These are phyloP conservation scores for Huso huso DNA, from an alignment of 2,797 vertebrate species.

Conservation along the genomic window DNA sequence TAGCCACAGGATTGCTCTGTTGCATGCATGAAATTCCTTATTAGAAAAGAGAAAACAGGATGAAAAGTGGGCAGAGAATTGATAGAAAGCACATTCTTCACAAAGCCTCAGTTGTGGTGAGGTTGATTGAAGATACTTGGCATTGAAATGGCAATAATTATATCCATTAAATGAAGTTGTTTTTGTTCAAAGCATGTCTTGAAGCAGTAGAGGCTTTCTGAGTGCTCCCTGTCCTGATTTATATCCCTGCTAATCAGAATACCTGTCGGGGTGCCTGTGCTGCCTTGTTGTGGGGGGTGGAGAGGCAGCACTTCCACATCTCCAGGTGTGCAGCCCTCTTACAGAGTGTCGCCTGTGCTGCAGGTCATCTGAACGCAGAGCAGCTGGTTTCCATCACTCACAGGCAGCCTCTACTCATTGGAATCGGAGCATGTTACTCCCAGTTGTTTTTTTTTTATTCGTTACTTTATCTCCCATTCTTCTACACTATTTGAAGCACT, in stretches of 20 bases:
- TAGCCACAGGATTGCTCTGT: slow-evolving; percentile 28
- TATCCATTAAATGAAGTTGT: slow-evolving; percentile 54
- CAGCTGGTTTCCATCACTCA: no score
- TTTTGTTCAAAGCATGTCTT: slow-evolving; percentile 45
- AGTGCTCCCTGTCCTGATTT: slow-evolving; percentile 52
- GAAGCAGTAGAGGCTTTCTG: slow-evolving; percentile 20
- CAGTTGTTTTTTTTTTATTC: no score
- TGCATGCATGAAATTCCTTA: slow-evolving; percentile 33
- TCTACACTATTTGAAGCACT: no score
- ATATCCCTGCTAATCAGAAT: slow-evolving; percentile 46
- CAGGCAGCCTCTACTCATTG: no score
- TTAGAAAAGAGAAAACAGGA: slow-evolving; percentile 36
- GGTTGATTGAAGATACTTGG: slow-evolving; percentile 36
- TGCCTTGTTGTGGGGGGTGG: slow-evolving; percentile 34
- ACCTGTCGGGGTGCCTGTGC: slow-evolving; percentile 23
- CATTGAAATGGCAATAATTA: slow-evolving; percentile 51
- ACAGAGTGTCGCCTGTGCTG: no score
- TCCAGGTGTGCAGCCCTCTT: slow-evolving; percentile 12
- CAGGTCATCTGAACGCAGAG: no score
- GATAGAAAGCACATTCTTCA: slow-evolving; percentile 2
- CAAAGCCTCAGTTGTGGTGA: slow-evolving; percentile 15
- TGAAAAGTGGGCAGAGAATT: slow-evolving; percentile 15
- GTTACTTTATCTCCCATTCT: no score
- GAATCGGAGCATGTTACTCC: no score
- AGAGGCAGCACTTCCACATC: neutral